Conservation (phyloP, 1,140 invertebrate genomes). For the Trichoplusia ni region DNA sequence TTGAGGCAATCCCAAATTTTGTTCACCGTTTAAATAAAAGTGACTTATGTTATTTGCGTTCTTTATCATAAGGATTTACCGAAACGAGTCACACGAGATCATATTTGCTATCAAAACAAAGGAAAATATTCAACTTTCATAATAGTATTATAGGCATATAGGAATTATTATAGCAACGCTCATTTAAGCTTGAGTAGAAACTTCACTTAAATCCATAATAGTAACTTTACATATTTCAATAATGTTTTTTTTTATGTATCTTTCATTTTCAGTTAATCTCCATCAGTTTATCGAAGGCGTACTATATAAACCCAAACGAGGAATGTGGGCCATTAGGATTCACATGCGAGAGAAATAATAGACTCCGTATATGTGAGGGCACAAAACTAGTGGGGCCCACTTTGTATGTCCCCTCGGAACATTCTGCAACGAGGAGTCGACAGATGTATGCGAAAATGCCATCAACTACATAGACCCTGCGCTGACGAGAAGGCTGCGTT, state of each 20-base stretch:
- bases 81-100: neutral
- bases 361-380: slow-evolving; percentile 64
- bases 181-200: too few species aligned
- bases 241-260: neutral
- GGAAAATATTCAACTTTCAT: too few species aligned
- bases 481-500: slow-evolving; percentile 54
- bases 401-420: slow-evolving; percentile 64
- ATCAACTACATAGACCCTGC: slow-evolving; percentile 61
- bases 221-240: too few species aligned
- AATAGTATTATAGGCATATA: too few species aligned
- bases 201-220: too few species aligned
- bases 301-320: slow-evolving; percentile 35
- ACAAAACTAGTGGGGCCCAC: slow-evolving; percentile 58
- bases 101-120: too few species aligned
- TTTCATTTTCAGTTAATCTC: slow-evolving; percentile 39
- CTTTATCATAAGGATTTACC: neutral
- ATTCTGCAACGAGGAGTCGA: slow-evolving; percentile 69
- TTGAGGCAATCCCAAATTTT: too few species aligned
- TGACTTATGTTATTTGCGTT: neutral
- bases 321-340: slow-evolving; percentile 71
- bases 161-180: too few species aligned
- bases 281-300: slow-evolving; percentile 16
- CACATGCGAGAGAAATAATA: slow-evolving; percentile 59
- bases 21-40: too few species aligned
- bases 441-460: slow-evolving; percentile 62